Evolutionary conservation across 2,113 vertebrate genomes (phyloP).

Genomic region (Pteropus alecto): DNA sequence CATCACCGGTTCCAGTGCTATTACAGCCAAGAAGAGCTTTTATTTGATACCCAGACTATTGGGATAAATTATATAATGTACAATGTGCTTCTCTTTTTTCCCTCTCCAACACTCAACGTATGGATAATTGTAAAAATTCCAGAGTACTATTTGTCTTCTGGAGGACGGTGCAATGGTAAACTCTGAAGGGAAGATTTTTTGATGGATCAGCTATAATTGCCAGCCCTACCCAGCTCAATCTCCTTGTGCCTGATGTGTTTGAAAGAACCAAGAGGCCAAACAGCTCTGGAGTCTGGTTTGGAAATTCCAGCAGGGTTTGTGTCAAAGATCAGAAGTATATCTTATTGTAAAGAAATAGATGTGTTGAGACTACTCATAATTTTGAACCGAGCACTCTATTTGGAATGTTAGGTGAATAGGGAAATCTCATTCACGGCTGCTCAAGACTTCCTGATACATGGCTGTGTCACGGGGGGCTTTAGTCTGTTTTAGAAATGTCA

Average conservation of each 20-base stretch:
- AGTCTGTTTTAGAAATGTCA: background rate
- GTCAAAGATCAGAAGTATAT: background rate
- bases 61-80: background rate
- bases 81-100: background rate
- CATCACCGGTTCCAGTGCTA: background rate
- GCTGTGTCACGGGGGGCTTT: background rate
- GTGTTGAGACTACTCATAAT: background rate
- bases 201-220: background rate
- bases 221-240: background rate
- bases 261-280: background rate
- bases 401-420: background rate
- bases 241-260: background rate
- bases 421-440: background rate
- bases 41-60: background rate
- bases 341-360: background rate
- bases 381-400: background rate
- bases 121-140: background rate
- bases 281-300: background rate
- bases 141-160: background rate
- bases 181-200: background rate
- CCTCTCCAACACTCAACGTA: accelerated
- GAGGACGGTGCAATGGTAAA: background rate
- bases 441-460: background rate
- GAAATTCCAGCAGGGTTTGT: background rate
- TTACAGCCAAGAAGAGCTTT: background rate